Evolutionary conservation across 2,113 vertebrate species (phyloP).

Genomic region (Chamaetylas fuelleborni): DNA sequence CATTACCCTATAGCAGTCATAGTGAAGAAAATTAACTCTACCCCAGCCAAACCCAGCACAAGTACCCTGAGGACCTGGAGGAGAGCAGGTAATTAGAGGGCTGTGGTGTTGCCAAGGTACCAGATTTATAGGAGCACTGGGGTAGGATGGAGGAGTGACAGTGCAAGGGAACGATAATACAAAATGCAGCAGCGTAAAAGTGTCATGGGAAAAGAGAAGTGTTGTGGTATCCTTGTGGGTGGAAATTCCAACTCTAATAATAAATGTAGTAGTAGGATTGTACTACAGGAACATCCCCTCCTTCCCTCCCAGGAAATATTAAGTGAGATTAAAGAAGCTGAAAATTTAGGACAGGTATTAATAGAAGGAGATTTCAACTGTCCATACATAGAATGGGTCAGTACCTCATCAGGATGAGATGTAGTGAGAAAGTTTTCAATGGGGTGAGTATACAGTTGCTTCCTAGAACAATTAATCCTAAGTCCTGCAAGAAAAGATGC

Average conservation of each 20-base stretch:
- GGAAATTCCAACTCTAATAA: slow-evolving; percentile 7
- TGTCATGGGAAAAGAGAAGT: neutral
- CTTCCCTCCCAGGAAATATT: neutral
- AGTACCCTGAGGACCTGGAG: neutral
- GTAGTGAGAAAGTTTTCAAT: neutral
- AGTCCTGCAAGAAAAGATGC: neutral
- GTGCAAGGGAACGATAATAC: neutral
- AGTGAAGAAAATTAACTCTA: neutral
- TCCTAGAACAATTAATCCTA: slow-evolving; percentile 29
- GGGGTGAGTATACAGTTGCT: neutral
- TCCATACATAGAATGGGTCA: neutral
- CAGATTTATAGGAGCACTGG: neutral
- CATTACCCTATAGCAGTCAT: neutral
- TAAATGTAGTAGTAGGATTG: slow-evolving; percentile 19
- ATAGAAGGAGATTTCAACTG: slow-evolving; percentile 37
- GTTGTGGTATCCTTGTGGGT: neutral
- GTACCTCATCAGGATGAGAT: neutral
- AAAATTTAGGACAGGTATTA: slow-evolving; percentile 37
- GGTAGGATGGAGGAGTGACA: slow-evolving; percentile 23
- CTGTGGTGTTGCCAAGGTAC: slow-evolving; percentile 3
- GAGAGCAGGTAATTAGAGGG: neutral
- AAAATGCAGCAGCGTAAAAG: neutral
- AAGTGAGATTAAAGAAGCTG: slow-evolving; percentile 37
- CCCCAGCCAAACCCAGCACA: neutral
- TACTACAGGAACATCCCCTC: neutral